Percentiles rank a stretch among this genome's conserved stretches.
Conservation (phyloP, 2,888 invertebrate genomes). For the Trachelus troglodyta region DNA sequence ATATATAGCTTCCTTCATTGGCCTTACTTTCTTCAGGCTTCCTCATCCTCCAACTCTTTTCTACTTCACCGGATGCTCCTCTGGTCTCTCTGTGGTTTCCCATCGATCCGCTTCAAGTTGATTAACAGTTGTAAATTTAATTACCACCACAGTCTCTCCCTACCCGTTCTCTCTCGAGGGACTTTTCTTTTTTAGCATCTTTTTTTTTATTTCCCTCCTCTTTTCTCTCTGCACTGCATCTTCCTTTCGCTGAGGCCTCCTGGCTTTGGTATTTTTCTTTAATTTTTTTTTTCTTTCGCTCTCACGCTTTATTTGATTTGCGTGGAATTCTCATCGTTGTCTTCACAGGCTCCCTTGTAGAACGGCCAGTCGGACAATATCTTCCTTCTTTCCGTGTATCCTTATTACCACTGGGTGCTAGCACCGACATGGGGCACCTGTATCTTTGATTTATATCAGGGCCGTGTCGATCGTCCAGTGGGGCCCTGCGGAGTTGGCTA, state of each 20-base stretch:
- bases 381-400: not conserved
- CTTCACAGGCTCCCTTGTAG: not conserved
- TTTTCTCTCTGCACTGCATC: not conserved
- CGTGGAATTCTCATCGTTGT: not conserved
- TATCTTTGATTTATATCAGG: not conserved
- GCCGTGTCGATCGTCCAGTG: not conserved
- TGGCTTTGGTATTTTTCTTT: not conserved
- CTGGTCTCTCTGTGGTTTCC: not conserved
- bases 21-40: not conserved
- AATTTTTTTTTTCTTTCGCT: not conserved
- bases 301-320: not conserved
- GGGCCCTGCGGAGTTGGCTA: conserved; percentile 28
- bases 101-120: conserved; percentile 47
- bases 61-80: not conserved
- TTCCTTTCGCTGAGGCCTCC: not conserved
- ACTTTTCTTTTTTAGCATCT: not conserved
- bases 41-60: not conserved
- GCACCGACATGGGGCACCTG: not conserved
- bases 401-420: not conserved
- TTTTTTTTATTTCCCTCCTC: not conserved
- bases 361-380: not conserved
- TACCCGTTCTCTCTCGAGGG: conserved; percentile 13
- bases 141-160: conserved; percentile 38
- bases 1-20: not conserved
- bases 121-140: conserved; percentile 53